Evolutionary conservation across 53 echinoderm and acorn worm genomes (phyloP).

Genomic region (Paracentrotus lividus): DNA sequence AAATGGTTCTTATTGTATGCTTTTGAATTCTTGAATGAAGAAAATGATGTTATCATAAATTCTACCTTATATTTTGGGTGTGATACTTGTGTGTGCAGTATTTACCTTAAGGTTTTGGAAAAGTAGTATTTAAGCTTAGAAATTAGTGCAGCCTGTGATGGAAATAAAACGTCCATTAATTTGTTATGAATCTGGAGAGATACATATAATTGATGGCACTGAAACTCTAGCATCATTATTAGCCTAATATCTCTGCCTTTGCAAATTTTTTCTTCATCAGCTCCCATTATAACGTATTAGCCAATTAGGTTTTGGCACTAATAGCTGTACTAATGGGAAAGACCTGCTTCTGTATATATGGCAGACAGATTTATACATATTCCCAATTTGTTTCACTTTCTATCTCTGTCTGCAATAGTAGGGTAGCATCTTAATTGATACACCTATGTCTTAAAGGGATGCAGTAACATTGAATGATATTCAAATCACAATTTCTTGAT

Average conservation of each 20-base stretch:
- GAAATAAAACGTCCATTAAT: conserved; percentile 14
- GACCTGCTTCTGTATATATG: conserved; percentile 1
- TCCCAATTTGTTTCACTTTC: conserved; percentile 12
- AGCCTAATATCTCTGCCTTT: neutral
- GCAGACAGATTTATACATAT: neutral
- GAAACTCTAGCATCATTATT: neutral
- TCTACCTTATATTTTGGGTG: too few relatives aligned
- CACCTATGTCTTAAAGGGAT: neutral
- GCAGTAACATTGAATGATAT: too few relatives aligned
- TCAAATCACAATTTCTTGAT: too few relatives aligned
- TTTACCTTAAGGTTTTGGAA: too few relatives aligned
- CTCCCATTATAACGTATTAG: conserved; percentile 5
- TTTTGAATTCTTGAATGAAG: too few relatives aligned
- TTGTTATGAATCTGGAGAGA: neutral
- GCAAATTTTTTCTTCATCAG: neutral
- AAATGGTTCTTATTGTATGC: neutral
- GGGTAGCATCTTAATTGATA: conserved; percentile 16
- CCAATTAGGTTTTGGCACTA: neutral
- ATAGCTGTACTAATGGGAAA: conserved; percentile 33
- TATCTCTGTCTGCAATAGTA: neutral
- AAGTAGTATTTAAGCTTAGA: neutral
- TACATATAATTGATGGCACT: neutral
- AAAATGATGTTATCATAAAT: too few relatives aligned
- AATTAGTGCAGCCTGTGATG: neutral
- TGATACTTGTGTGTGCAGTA: too few relatives aligned